phyloP scores from a whole-genome alignment of 2,113 vertebrate species.

The Pimephales promelas region DNA sequence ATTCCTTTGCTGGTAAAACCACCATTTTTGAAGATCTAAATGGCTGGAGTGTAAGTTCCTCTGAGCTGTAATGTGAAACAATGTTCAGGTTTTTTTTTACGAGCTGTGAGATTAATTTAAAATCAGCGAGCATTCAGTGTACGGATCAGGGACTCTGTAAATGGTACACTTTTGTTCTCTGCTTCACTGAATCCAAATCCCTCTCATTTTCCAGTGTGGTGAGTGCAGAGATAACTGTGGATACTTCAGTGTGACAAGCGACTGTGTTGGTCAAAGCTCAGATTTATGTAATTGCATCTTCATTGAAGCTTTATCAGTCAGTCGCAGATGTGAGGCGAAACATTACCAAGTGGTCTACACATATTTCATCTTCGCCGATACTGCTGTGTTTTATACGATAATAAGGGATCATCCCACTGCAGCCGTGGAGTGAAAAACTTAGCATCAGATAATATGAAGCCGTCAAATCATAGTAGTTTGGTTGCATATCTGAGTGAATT shows the following conservation, averaged over 20 bases:
- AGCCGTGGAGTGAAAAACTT: slow-evolving; percentile 18
- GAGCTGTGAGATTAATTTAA: slow-evolving; percentile 43
- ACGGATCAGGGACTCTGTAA: slow-evolving; percentile 31
- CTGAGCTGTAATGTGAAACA: not conserved
- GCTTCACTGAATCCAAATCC: slow-evolving; percentile 29
- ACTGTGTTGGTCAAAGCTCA: slow-evolving; percentile 22
- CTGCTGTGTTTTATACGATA: slow-evolving; percentile 19
- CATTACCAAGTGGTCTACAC: slow-evolving; percentile 20
- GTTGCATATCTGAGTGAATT: not conserved
- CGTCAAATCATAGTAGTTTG: not conserved
- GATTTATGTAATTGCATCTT: slow-evolving; percentile 60
- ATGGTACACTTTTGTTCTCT: slow-evolving; percentile 26
- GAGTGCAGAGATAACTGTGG: slow-evolving; percentile 25
- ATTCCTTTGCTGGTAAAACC: not conserved
- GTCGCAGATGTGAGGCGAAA: slow-evolving; percentile 56
- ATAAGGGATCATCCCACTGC: slow-evolving; percentile 13
- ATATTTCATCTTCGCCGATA: slow-evolving; percentile 28
- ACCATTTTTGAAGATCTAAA: too few species aligned
- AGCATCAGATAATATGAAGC: slow-evolving; percentile 39
- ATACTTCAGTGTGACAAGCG: slow-evolving; percentile 21
- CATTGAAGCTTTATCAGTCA: slow-evolving; percentile 58
- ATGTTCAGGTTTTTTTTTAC: not conserved
- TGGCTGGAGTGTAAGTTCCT: not conserved
- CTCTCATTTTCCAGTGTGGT: slow-evolving; percentile 35
- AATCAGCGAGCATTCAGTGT: not conserved